phyloP scores from a whole-genome alignment of 1,140 invertebrate genomes.

The Reticulitermes speratus region DNA sequence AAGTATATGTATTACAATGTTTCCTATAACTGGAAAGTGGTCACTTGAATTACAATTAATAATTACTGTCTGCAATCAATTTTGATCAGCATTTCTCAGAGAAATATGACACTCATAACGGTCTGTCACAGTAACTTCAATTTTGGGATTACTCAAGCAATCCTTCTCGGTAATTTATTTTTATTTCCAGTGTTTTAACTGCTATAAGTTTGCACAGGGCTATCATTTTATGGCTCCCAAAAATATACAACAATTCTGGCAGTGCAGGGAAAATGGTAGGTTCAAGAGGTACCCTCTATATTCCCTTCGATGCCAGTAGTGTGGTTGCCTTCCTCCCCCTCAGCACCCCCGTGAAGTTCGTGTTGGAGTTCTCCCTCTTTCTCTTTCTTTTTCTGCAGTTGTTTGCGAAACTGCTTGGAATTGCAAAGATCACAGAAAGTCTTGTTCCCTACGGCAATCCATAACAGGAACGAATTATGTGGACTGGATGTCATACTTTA shows the following conservation, averaged over 20 bases:
- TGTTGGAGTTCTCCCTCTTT: conserved; percentile 27
- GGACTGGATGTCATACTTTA: not conserved
- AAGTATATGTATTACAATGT: no score
- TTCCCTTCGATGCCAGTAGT: conserved; percentile 24
- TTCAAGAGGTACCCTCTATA: conserved; percentile 9
- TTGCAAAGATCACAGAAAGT: conserved; percentile 79
- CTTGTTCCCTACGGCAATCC: conserved; percentile 71
- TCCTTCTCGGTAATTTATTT: no score
- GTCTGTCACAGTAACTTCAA: no score
- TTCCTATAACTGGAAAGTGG: no score
- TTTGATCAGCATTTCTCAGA: no score
- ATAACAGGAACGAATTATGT: conserved; percentile 21
- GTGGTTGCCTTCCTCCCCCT: conserved; percentile 26
- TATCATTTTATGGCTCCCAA: not conserved
- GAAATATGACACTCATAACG: no score
- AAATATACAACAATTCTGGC: conserved; percentile 2
- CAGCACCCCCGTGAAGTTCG: conserved; percentile 1
- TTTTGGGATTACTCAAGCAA: no score
- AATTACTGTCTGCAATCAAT: no score
- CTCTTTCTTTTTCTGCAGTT: conserved; percentile 56
- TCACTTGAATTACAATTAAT: no score
- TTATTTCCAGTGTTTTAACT: not conserved
- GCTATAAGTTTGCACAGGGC: not conserved
- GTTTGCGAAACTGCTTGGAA: conserved; percentile 66
- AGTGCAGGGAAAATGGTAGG: not conserved